Evolutionary conservation across 2,113 vertebrate species (phyloP).

Genomic region (Marmota monax): DNA sequence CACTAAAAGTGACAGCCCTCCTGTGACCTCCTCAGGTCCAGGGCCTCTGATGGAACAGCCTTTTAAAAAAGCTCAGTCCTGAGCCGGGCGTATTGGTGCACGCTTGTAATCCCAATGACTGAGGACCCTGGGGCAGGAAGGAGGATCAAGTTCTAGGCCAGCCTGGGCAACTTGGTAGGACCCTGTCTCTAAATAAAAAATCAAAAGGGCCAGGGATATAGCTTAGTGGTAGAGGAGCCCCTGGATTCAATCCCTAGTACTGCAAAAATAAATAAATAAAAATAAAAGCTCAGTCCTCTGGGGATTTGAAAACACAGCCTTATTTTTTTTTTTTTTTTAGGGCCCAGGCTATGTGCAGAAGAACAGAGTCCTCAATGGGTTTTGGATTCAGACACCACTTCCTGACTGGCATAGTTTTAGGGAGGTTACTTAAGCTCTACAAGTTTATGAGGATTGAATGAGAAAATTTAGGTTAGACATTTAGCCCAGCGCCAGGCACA

Average conservation of each 20-base stretch:
- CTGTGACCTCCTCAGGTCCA: neutral
- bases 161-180: no score
- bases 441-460: neutral
- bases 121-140: no score
- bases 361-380: neutral
- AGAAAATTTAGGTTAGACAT: neutral
- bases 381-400: neutral
- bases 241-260: no score
- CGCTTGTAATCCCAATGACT: no score
- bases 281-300: neutral
- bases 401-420: neutral
- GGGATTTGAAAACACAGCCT: neutral
- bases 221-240: no score
- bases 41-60: fast-evolving
- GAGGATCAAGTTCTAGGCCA: no score
- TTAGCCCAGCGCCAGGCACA: neutral
- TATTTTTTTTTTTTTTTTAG: neutral
- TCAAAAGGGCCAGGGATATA: no score
- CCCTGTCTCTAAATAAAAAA: no score
- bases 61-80: neutral
- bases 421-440: neutral
- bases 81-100: no score
- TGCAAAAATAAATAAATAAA: no score
- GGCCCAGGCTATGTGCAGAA: neutral
- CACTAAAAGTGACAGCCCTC: neutral